These are phyloP conservation scores for Microhierax caerulescens DNA, from an alignment of 2,797 vertebrate species.

Conservation along the genomic window DNA sequence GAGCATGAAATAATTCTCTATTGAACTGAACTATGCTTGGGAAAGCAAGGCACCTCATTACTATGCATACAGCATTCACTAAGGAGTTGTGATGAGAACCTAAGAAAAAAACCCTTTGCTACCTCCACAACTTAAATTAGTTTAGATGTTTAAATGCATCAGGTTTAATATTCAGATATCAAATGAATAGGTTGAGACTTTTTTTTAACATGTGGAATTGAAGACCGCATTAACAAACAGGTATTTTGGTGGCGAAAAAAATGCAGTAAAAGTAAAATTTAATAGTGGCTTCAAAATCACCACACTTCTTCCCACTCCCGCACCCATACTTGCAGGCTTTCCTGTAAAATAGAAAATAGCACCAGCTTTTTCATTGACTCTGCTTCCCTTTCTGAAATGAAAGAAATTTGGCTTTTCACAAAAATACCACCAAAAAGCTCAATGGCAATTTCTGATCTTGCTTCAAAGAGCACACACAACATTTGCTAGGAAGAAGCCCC, in stretches of 20 bases:
- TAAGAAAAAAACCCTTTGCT: background rate
- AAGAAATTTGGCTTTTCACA: background rate
- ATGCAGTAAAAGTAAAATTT: background rate
- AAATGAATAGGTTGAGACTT: background rate
- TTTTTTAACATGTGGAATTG: background rate
- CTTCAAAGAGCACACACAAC: background rate
- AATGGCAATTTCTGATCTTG: background rate
- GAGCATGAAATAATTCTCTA: background rate
- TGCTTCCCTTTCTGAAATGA: background rate
- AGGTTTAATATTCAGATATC: background rate
- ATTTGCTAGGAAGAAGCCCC: background rate
- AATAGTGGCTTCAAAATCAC: background rate
- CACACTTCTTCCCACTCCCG: background rate
- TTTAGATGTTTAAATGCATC: background rate
- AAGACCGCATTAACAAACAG: background rate
- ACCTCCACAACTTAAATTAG: background rate
- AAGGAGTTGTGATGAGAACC: background rate
- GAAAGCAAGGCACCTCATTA: background rate
- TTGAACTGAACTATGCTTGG: background rate
- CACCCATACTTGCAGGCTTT: background rate
- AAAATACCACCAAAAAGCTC: background rate
- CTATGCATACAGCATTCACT: background rate
- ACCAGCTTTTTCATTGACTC: background rate
- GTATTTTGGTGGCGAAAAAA: background rate
- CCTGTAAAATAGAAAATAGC: background rate